phyloP scores from a whole-genome alignment of 2,888 invertebrate genomes.

The Zelleria hepariella region DNA sequence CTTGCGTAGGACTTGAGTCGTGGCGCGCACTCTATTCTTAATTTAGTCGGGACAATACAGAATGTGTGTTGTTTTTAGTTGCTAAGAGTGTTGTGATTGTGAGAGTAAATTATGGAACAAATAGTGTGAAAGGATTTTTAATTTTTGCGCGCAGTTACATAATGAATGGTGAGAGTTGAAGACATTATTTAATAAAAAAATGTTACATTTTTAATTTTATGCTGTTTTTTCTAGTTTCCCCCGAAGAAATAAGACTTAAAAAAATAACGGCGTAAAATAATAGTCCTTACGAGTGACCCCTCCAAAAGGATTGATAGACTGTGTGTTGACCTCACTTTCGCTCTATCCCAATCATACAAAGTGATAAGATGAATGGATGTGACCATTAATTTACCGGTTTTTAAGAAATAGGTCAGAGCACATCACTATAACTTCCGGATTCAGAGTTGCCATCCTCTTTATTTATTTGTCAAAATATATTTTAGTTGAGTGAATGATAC shows the following conservation, averaged over 20 bases:
- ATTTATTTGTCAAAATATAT: background rate
- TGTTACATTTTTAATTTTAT: slow-evolving; percentile 48
- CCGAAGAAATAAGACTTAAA: background rate
- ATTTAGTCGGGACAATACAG: slow-evolving; percentile 32
- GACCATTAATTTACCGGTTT: background rate
- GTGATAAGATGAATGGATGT: background rate
- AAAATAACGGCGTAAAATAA: too few relatives aligned
- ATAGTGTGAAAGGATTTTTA: slow-evolving; percentile 49
- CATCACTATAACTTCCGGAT: background rate
- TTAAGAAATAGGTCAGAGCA: background rate
- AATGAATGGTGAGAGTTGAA: slow-evolving; percentile 20
- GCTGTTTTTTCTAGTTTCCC: slow-evolving; percentile 7
- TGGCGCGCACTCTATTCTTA: slow-evolving; percentile 35
- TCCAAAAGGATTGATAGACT: too few relatives aligned
- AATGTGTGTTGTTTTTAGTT: slow-evolving; percentile 52
- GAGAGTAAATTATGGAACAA: slow-evolving; percentile 68
- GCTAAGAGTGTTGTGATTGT: slow-evolving; percentile 57
- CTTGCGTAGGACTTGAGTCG: too few relatives aligned
- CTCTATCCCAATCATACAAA: background rate
- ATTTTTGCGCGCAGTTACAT: slow-evolving; percentile 45
- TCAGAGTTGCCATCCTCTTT: background rate
- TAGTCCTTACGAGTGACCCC: too few relatives aligned
- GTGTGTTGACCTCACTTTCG: too few relatives aligned
- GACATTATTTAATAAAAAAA: slow-evolving; percentile 66
- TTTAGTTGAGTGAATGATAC: background rate